These are phyloP conservation scores for Regulus satrapa DNA, from an alignment of 2,113 vertebrate genomes.

Conservation along the genomic window DNA sequence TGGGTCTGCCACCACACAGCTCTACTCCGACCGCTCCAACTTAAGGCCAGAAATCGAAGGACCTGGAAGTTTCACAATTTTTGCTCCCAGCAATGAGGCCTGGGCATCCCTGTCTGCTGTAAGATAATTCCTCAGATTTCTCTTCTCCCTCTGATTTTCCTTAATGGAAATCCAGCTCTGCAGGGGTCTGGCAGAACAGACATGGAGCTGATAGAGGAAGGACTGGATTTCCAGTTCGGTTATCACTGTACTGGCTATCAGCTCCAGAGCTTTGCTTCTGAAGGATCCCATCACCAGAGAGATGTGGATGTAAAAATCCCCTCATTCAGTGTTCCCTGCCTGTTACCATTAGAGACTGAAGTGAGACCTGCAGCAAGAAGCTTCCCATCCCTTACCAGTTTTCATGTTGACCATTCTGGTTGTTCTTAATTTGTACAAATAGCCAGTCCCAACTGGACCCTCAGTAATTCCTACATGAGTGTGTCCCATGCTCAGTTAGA, in stretches of 20 bases:
- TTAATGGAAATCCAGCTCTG: background rate
- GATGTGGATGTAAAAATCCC: background rate
- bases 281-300: background rate
- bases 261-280: background rate
- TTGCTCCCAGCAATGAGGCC: constrained; percentile 93
- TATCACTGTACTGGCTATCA: background rate
- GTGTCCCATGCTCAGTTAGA: background rate
- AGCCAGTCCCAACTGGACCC: background rate
- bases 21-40: constrained; percentile 87
- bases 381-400: background rate
- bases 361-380: background rate
- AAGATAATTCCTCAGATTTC: constrained; percentile 57
- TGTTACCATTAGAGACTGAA: background rate
- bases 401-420: background rate
- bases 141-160: background rate
- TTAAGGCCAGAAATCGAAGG: constrained; percentile 89
- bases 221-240: background rate
- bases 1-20: constrained; percentile 89
- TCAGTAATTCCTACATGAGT: background rate
- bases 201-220: background rate
- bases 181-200: background rate
- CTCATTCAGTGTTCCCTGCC: background rate
- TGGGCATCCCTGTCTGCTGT: constrained; percentile 87
- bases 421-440: background rate
- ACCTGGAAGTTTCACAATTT: constrained; percentile 94